phyloP scores from a whole-genome alignment of 2,113 vertebrate genomes.

The Gadus chalcogrammus region DNA sequence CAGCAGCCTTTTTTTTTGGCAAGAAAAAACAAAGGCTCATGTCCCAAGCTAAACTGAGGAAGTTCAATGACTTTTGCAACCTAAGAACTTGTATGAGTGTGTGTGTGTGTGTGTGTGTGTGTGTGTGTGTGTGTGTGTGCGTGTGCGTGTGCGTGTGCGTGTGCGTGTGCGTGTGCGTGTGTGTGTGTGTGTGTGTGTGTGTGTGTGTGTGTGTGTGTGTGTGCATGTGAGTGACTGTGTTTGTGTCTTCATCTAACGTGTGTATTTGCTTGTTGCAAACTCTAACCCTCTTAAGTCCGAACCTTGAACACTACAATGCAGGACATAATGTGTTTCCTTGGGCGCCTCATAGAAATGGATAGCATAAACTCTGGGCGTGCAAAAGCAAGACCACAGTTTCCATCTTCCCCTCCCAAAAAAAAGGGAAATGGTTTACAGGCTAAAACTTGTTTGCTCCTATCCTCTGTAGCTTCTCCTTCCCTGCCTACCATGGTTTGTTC shows the following conservation, averaged over 20 bases:
- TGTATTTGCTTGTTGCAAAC: constrained; percentile 40
- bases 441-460: constrained; percentile 30
- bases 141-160: background rate
- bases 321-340: constrained; percentile 46
- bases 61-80: too few species aligned
- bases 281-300: constrained; percentile 41
- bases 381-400: constrained; percentile 36
- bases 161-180: background rate
- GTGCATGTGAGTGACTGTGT: background rate
- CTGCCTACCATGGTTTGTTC: constrained; percentile 33
- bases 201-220: background rate
- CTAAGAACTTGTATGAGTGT: too few species aligned
- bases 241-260: background rate
- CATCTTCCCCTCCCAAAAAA: constrained; percentile 3
- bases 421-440: constrained; percentile 28
- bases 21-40: too few species aligned
- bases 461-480: constrained; percentile 29
- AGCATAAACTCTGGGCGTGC: constrained; percentile 45
- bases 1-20: too few species aligned
- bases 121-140: too few species aligned
- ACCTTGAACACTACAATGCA: constrained; percentile 42
- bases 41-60: too few species aligned
- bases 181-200: too few species aligned
- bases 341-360: constrained; percentile 39
- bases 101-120: too few species aligned